Percentiles rank a stretch among this genome's conserved stretches.
phyloP scores from a whole-genome alignment of 2,888 invertebrate genomes.

The Siphlonurus alternatus region DNA sequence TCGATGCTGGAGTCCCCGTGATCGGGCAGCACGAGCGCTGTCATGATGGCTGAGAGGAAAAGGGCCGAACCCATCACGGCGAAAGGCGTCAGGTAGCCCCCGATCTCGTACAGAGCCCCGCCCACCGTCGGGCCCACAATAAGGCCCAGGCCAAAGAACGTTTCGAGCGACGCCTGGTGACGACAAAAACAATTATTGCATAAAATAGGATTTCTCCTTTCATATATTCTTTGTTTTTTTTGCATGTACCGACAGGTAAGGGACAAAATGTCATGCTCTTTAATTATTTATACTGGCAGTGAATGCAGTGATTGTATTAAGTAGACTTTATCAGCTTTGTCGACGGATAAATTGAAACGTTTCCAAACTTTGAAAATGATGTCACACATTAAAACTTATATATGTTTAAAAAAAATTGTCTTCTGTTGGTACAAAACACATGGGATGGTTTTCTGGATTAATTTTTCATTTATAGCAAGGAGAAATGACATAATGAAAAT shows the following conservation, averaged over 20 bases:
- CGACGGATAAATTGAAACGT: no score
- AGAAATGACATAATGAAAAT: neutral
- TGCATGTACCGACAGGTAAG: neutral
- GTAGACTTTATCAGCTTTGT: no score
- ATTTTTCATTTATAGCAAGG: neutral
- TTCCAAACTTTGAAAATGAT: no score
- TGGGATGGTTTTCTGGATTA: no score
- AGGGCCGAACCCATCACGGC: constrained; percentile 58
- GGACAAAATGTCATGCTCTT: no score
- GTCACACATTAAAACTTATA: no score
- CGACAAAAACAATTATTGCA: constrained; percentile 7
- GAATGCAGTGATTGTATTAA: no score
- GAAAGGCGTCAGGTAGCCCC: constrained; percentile 68
- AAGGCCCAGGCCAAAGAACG: constrained; percentile 72
- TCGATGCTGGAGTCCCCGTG: constrained; percentile 35
- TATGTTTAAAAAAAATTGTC: no score
- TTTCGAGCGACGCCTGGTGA: constrained; percentile 60
- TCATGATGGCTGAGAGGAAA: constrained; percentile 56
- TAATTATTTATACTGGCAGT: no score
- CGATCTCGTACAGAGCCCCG: constrained; percentile 58
- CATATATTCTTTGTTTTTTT: neutral
- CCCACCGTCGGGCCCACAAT: constrained; percentile 86
- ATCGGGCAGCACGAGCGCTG: constrained; percentile 52
- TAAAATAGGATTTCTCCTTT: neutral
- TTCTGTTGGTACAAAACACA: no score